These are phyloP conservation scores for Dasyprocta punctata DNA, from an alignment of 2,113 vertebrate species.

Conservation along the genomic window DNA sequence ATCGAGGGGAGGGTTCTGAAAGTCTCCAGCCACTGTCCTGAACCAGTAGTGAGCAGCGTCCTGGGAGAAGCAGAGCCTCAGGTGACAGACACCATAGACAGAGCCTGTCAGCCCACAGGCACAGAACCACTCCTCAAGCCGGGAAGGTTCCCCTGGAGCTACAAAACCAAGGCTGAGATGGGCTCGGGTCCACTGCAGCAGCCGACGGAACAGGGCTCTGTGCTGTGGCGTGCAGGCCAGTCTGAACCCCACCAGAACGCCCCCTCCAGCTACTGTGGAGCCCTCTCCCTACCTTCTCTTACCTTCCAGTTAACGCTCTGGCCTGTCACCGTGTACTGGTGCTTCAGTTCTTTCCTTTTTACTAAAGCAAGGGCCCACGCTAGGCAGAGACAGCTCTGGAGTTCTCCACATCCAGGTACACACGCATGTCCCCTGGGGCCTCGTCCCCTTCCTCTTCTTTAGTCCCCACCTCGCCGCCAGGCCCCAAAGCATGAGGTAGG, in stretches of 20 bases:
- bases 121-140: neutral
- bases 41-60: neutral
- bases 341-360: neutral
- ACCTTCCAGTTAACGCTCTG: neutral
- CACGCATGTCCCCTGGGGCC: accelerated
- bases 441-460: neutral
- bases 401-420: accelerated
- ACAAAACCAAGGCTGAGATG: neutral
- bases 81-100: neutral
- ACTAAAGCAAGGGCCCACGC: neutral
- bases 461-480: neutral
- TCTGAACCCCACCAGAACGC: neutral
- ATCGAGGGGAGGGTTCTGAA: neutral
- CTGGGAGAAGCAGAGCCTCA: neutral
- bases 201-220: neutral
- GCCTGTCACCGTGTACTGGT: neutral
- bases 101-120: neutral
- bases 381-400: neutral
- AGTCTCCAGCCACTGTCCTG: neutral
- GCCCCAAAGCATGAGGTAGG: neutral
- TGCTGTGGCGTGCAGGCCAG: neutral
- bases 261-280: neutral
- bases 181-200: neutral
- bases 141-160: neutral
- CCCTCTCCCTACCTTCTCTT: neutral